Evolutionary conservation across 2,797 vertebrate genomes (phyloP).

Genomic region (Muscicapa comitata): DNA sequence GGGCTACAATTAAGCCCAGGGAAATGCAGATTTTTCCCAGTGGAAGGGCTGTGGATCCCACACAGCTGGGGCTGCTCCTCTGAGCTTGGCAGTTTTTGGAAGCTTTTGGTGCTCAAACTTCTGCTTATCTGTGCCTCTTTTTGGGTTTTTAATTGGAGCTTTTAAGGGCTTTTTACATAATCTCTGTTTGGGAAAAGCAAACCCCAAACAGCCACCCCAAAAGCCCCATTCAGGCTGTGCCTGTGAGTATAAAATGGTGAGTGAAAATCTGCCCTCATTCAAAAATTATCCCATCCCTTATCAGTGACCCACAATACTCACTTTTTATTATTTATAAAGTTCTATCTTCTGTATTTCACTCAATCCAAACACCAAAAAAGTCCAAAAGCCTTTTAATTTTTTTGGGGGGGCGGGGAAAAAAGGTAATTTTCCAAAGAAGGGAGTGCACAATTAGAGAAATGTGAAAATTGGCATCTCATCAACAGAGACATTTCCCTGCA

Average conservation of each 20-base stretch:
- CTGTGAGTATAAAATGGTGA: neutral
- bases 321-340: neutral
- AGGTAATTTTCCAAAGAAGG: neutral
- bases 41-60: neutral
- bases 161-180: neutral
- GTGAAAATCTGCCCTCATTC: neutral
- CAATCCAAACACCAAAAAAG: neutral
- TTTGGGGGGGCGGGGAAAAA: rapidly evolving
- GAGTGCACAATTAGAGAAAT: too few species aligned
- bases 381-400: neutral
- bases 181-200: neutral
- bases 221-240: neutral
- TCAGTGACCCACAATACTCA: neutral
- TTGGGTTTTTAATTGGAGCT: neutral
- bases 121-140: neutral
- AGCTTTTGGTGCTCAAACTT: neutral
- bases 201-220: neutral
- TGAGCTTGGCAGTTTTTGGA: neutral
- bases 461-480: neutral
- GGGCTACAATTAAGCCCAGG: neutral
- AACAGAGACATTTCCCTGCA: neutral
- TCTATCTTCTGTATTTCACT: neutral
- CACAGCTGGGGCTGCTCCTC: neutral
- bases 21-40: neutral
- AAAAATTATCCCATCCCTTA: rapidly evolving